Base-by-base conservation (phyloP, 2,797 vertebrate species). In the Leuciscus waleckii region DNA sequence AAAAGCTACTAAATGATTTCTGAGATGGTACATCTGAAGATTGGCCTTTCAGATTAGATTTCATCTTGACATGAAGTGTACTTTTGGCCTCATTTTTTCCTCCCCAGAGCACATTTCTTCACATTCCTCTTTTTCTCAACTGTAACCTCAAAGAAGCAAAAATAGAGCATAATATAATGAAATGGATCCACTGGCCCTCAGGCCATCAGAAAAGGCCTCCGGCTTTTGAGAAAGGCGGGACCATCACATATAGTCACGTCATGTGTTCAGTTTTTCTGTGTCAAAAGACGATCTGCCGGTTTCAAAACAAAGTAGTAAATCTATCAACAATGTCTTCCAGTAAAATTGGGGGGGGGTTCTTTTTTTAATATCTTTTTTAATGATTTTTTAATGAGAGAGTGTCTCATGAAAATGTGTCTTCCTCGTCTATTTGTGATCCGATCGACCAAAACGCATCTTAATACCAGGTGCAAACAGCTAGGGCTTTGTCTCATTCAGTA, bases 241-340 rank as follows among this genome's bases (percentile, higher is more conserved):
- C 39, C 71, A 63, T 58, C 65, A 46, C 71, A 17, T 54, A 39
- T 26, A 74, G 63, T 35, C 63, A 77, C 23, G 21, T 43, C 80
- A 65, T 21, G 56, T 51, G 10, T 84, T 51, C 54, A 65, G n/a
- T 17, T 70, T 83, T 63, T 39, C 39, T 41, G 26, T 29, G 19
- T 39, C 51, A 51, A 80, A 73, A 88, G 70, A 79, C 54, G 65
- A 73, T 65, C 49, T 75, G 29, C 39, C 65, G 71, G 81, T 81
- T 85, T 63, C 71, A 87, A 88, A 88, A 88, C 87, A 90, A 86
- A 81, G 76, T 49, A 32, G 51, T 91, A 91, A 90, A 92, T 90
- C 85, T 88, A 83, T 86, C 86, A 88, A 17, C 82, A 69, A 37
- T 71, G 32, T 74, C 23, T 79, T 68, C 26, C 35, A 69, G 74